Evolutionary conservation across 2,888 invertebrate genomes (phyloP).

Genomic region (Acronicta aceris): DNA sequence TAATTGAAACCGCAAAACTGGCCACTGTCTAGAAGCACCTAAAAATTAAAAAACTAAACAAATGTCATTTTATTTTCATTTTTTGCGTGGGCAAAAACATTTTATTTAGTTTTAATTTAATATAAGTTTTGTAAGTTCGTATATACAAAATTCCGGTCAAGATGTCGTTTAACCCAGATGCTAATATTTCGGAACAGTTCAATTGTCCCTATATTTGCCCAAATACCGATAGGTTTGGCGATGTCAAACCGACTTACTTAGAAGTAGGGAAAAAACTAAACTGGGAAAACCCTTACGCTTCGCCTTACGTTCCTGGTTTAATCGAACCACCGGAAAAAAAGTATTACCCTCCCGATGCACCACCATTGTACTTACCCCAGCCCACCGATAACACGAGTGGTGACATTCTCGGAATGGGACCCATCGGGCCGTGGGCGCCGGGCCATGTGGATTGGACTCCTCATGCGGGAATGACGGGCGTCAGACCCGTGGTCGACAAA

Average conservation of each 20-base stretch:
- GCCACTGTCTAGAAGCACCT: background rate
- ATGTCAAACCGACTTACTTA: slow-evolving; percentile 14
- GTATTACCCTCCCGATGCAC: slow-evolving; percentile 73
- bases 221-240: background rate
- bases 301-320: slow-evolving; percentile 75
- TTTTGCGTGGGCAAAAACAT: slow-evolving; percentile 11
- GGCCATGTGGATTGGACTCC: slow-evolving; percentile 94
- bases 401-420: slow-evolving; percentile 80
- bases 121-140: slow-evolving; percentile 34
- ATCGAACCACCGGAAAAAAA: slow-evolving; percentile 74
- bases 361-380: slow-evolving; percentile 81
- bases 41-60: background rate
- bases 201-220: slow-evolving; percentile 80
- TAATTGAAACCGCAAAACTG: background rate
- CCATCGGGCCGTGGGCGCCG: slow-evolving; percentile 92
- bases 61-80: slow-evolving; percentile 15
- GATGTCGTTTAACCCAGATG: slow-evolving; percentile 60
- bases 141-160: slow-evolving; percentile 63
- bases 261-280: slow-evolving; percentile 56
- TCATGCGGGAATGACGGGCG: slow-evolving; percentile 92
- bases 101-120: slow-evolving; percentile 29
- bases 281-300: slow-evolving; percentile 55
- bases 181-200: slow-evolving; percentile 47
- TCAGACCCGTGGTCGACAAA: slow-evolving; percentile 93
- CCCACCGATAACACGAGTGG: slow-evolving; percentile 81